Percentiles rank a stretch among this genome's conserved stretches.
These are phyloP conservation scores for Zaprionus davidi DNA, from an alignment of 1,140 invertebrate species.

Conservation along the genomic window DNA sequence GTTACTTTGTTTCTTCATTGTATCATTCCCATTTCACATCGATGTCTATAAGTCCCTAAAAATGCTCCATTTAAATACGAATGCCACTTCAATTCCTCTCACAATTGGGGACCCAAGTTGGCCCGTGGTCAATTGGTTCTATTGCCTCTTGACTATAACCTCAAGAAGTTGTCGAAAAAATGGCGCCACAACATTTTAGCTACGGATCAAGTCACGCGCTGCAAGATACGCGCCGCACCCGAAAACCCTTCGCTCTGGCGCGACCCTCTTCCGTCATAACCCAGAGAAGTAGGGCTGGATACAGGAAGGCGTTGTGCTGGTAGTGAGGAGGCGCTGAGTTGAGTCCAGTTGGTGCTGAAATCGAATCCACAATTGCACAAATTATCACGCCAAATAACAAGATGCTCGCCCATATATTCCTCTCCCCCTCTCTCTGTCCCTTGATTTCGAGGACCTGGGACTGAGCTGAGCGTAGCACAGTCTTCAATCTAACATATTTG, in stretches of 20 bases:
- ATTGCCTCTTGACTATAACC: conserved; percentile 2
- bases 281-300: not conserved
- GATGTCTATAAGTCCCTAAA: too few species aligned
- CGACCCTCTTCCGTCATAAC: not conserved
- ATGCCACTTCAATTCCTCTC: not conserved
- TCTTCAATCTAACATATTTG: conserved; percentile 7
- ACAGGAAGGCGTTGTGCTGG: not conserved
- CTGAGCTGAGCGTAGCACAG: not conserved
- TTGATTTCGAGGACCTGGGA: not conserved
- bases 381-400: conserved; percentile 82
- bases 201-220: conserved; percentile 46
- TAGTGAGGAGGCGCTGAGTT: not conserved
- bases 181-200: conserved; percentile 58
- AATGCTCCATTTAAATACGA: not conserved
- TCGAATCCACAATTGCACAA: conserved; percentile 80
- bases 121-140: conserved; percentile 15
- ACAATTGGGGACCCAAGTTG: not conserved
- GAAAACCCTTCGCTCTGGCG: not conserved
- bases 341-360: not conserved
- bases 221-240: conserved; percentile 11
- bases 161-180: conserved; percentile 43
- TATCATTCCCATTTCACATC: not conserved
- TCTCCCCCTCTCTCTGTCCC: not conserved
- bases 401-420: conserved; percentile 58
- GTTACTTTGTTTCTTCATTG: too few species aligned